A percentile compares a stretch with the other conserved stretches of the same genome.
Conservation (phyloP, 2,113 vertebrate genomes). For the Dipodomys ordii region DNA sequence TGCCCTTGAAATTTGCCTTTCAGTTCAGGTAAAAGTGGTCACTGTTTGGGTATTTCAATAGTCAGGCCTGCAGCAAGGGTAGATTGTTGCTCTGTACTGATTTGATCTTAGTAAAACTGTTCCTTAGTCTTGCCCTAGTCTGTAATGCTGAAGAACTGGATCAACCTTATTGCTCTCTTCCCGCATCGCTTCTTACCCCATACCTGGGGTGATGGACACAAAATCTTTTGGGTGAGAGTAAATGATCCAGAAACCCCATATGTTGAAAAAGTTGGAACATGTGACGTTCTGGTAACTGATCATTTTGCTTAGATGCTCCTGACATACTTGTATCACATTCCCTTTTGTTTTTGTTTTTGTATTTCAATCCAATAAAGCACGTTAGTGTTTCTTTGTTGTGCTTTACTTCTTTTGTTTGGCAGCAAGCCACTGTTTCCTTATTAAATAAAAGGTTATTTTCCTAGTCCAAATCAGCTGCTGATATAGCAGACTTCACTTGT, state of each 20-base stretch:
- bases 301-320: constrained; percentile 26
- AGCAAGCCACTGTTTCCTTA: neutral
- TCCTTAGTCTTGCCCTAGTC: too few species aligned
- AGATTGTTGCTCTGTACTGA: neutral
- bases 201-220: neutral
- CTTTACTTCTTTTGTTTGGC: neutral
- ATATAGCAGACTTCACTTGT: neutral
- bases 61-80: too few species aligned
- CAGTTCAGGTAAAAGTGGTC: too few species aligned
- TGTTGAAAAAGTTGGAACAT: neutral
- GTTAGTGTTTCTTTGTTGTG: neutral
- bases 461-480: neutral
- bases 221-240: neutral
- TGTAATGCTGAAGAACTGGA: too few species aligned
- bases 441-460: neutral
- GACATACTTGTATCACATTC: neutral
- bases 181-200: neutral
- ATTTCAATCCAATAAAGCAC: constrained; percentile 5
- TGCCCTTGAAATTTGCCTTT: too few species aligned
- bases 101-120: neutral
- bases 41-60: too few species aligned
- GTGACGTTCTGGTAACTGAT: neutral
- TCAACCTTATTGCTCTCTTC: neutral
- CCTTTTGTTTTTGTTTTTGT: neutral
- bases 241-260: neutral